Evolutionary conservation across 2,113 vertebrate genomes (phyloP).

Genomic region (Protobothrops mucrosquamatus): DNA sequence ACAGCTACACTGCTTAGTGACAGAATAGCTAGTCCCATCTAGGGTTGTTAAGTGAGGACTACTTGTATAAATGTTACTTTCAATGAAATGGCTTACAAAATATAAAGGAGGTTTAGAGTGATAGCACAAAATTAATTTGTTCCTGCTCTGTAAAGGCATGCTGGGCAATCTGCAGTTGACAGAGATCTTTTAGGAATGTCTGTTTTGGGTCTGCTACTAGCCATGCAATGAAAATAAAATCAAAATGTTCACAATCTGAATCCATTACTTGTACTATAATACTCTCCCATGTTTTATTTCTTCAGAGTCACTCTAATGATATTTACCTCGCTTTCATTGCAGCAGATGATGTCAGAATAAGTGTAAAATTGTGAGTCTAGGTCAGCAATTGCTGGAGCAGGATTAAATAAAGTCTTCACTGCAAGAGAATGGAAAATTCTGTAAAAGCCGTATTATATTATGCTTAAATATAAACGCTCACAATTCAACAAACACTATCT

Average conservation of each 20-base stretch:
- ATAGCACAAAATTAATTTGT: neutral
- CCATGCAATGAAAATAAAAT: neutral
- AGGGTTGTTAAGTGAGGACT: neutral
- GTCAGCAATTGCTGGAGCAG: conserved; percentile 86
- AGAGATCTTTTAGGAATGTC: neutral
- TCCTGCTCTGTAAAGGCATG: neutral
- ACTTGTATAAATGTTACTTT: neutral
- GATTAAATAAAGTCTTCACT: conserved; percentile 97
- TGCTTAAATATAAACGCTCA: neutral
- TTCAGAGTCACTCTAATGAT: neutral
- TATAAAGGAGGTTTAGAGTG: neutral
- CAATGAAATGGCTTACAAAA: neutral
- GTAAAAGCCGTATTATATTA: conserved; percentile 8
- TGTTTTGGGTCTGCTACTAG: conserved; percentile 19
- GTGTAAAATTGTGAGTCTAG: conserved; percentile 85
- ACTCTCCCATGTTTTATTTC: conserved; percentile 19
- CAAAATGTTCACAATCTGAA: neutral
- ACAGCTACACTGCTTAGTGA: neutral
- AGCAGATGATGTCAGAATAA: conserved; percentile 91
- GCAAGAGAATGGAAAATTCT: conserved; percentile 50
- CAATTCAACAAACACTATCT: conserved; percentile 10
- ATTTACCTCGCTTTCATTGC: conserved; percentile 95
- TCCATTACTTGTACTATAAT: neutral
- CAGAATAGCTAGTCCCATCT: neutral
- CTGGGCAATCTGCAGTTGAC: neutral